Evolutionary conservation across 2,797 vertebrate genomes (phyloP).

Genomic region (Odontamblyopus lacepedii): DNA sequence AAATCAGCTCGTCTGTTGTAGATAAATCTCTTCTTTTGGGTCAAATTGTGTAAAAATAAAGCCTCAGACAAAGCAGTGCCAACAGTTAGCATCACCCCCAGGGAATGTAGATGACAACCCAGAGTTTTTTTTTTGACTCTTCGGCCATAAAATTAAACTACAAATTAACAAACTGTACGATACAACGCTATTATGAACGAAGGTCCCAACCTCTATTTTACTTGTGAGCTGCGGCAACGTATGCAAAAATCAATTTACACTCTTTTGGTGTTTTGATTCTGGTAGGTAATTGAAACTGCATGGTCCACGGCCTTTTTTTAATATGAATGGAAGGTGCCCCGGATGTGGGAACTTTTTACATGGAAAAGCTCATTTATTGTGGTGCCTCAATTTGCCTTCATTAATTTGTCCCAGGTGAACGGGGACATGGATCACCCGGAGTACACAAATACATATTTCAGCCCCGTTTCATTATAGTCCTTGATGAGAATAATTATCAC

Average conservation of each 20-base stretch:
- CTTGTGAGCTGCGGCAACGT: conserved; percentile 14
- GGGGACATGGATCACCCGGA: conserved; percentile 33
- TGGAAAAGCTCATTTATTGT: conserved; percentile 52
- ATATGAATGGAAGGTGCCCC: conserved; percentile 68
- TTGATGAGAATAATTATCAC: conserved; percentile 62
- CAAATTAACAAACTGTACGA: not conserved
- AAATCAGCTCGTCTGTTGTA: too few relatives aligned
- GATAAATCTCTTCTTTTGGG: too few relatives aligned
- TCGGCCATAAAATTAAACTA: not conserved
- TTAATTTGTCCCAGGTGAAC: conserved; percentile 63
- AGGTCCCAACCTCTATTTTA: conserved; percentile 25
- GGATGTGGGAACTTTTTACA: conserved; percentile 47
- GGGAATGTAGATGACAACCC: too few relatives aligned
- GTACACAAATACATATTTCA: conserved; percentile 49
- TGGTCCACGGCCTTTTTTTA: conserved; percentile 70
- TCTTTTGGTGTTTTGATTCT: conserved; percentile 69
- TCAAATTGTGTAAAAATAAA: too few relatives aligned
- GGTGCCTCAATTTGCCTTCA: conserved; percentile 55
- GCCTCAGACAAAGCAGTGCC: too few relatives aligned
- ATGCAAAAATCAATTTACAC: conserved; percentile 66
- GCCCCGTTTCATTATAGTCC: conserved; percentile 51
- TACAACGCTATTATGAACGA: conserved; percentile 1
- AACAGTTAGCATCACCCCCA: too few relatives aligned
- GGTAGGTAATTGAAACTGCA: conserved; percentile 76
- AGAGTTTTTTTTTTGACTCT: too few relatives aligned